A percentile compares a stretch with the other conserved stretches of the same genome.
phyloP scores from a whole-genome alignment of 1,140 invertebrate genomes.

The Drosophila pseudoobscura region DNA sequence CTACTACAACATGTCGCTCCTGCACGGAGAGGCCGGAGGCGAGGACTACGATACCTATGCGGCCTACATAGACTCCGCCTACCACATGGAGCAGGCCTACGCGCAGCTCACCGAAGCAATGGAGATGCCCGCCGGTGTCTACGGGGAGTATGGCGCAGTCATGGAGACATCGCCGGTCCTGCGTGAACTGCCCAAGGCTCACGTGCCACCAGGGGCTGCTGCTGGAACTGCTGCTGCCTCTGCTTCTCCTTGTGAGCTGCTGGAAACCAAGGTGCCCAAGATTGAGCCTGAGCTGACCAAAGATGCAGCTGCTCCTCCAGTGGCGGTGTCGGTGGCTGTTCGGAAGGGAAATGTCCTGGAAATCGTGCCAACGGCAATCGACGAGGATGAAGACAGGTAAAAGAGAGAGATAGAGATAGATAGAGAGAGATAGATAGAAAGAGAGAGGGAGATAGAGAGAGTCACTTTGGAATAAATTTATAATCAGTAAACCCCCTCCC shows the following conservation, averaged over 20 bases:
- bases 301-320: conserved; percentile 33
- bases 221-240: too few relatives aligned
- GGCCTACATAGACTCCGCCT: conserved; percentile 68
- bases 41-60: conserved; percentile 61
- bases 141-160: conserved; percentile 27
- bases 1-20: conserved; percentile 69
- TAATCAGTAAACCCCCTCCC: background rate
- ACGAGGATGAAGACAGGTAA: conserved; percentile 49
- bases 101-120: conserved; percentile 60
- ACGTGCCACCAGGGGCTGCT: background rate
- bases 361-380: conserved; percentile 65
- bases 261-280: conserved; percentile 22
- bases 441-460: background rate
- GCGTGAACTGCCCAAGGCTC: conserved; percentile 26
- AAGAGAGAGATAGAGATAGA: background rate
- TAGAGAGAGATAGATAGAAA: background rate
- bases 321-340: conserved; percentile 74
- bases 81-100: conserved; percentile 67
- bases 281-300: conserved; percentile 58
- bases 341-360: conserved; percentile 81
- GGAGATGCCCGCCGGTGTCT: conserved; percentile 1
- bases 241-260: background rate
- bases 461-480: background rate
- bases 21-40: conserved; percentile 46
- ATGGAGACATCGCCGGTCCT: background rate